Evolutionary conservation across 2,797 vertebrate genomes (phyloP).

Genomic region (Dipus sagitta): DNA sequence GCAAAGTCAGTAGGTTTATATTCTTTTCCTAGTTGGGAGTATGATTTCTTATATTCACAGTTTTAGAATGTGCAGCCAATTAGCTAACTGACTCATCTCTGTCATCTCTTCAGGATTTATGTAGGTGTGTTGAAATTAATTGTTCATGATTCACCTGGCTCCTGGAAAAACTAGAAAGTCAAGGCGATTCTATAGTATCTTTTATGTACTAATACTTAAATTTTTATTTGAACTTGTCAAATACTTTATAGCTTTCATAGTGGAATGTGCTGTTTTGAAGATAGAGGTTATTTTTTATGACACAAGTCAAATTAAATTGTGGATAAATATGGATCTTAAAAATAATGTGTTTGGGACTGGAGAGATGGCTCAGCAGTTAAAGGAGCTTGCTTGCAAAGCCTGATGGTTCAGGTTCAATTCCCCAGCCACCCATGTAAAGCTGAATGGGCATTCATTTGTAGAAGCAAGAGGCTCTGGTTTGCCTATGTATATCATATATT

Average conservation of each 20-base stretch:
- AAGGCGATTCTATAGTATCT: constrained; percentile 2
- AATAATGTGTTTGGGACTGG: not conserved
- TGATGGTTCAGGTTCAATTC: no score
- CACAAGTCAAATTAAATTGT: constrained; percentile 57
- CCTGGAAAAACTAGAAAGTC: constrained; percentile 33
- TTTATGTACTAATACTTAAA: not conserved
- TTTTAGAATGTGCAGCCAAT: not conserved
- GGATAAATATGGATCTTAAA: constrained; percentile 22
- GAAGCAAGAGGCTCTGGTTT: no score
- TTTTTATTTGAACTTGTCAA: constrained; percentile 54
- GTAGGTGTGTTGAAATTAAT: constrained; percentile 37
- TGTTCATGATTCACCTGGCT: constrained; percentile 33
- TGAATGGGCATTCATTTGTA: no score
- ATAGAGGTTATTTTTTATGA: constrained; percentile 29
- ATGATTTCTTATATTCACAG: constrained; percentile 43
- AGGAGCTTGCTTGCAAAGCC: no score
- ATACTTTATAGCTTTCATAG: constrained; percentile 5
- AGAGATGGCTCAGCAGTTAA: no score
- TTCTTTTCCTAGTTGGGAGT: not conserved
- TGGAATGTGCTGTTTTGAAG: constrained; percentile 51
- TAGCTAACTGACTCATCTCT: not conserved
- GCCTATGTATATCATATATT: no score
- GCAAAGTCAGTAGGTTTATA: not conserved
- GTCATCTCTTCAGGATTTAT: constrained; percentile 25
- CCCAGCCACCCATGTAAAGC: no score